Evolutionary conservation across 2,113 vertebrate genomes (phyloP), one percentile per base, ranked within the genome.

Genomic region (Anguilla rostrata): DNA sequence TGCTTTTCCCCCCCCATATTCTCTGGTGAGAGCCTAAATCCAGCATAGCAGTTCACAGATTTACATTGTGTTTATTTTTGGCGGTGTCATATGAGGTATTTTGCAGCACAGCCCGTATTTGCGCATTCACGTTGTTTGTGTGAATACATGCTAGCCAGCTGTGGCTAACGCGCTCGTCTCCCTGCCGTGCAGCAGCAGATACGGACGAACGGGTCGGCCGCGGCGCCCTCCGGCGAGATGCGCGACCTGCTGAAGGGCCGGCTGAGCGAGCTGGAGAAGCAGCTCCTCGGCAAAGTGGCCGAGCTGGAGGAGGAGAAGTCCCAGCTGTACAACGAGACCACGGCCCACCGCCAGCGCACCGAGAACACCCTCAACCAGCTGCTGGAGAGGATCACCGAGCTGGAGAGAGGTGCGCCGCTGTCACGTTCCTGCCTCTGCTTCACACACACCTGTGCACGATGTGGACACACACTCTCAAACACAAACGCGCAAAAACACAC

Each of bases 251-350:
- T 99, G 3, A 97, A 98, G 87, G 95, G 93, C 66, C 95, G 98
- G 43, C 97, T 99, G 0, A 97, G 96, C 15, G 97, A 97, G 16
- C 95, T 99, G 90, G 98, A 99, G 92, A 95, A 95, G 60, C 98
- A 99, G 87, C 96, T 99, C 41, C 93, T 99, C 15, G 96, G 94
- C 92, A 98, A 98, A 93, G 98, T 99, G 94, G 95, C 97, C 0
- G 98, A 99, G 93, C 95, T 99, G 53, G 98, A 99, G 94, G 97
- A 98, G 79, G 98, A 99, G 92, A 99, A 98, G 88, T 97, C 96
- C 22, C 93, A 97, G 94, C 97, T 99, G 7, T 98, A 97, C 94
- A 99, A 99, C 0, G 98, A 99, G 94, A 99, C 97, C 0, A 96
- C 97, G 0, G 97, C 96, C 84, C 98, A 99, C 89, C 95, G 98